Percentiles rank a stretch among this genome's conserved stretches.
phyloP scores from a whole-genome alignment of 1,140 invertebrate genomes.

The Prorops nasuta region DNA sequence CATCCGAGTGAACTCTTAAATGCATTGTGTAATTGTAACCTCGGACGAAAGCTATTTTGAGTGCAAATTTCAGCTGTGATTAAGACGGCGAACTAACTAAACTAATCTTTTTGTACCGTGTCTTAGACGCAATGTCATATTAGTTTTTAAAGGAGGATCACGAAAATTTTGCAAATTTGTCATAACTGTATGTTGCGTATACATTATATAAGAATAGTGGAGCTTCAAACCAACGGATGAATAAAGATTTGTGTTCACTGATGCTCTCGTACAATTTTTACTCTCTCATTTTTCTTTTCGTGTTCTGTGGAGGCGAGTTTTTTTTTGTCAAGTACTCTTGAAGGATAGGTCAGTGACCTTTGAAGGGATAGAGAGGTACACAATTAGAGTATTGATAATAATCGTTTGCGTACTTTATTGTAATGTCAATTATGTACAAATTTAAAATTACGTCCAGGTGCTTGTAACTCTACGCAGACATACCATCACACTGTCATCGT shows the following conservation, averaged over 20 bases:
- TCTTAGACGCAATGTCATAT: slow-evolving; percentile 12
- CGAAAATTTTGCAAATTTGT: slow-evolving; percentile 29
- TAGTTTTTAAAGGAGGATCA: slow-evolving; percentile 19
- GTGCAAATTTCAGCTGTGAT: slow-evolving; percentile 12
- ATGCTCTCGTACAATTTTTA: slow-evolving; percentile 7
- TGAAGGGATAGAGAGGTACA: neutral
- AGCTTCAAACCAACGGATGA: slow-evolving; percentile 28
- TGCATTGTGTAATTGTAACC: neutral
- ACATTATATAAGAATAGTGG: slow-evolving; percentile 21
- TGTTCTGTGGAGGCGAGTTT: too few species aligned
- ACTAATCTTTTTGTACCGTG: slow-evolving; percentile 26
- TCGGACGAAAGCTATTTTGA: slow-evolving; percentile 9
- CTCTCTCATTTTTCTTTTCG: slow-evolving; percentile 11
- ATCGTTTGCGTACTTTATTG: slow-evolving; percentile 45
- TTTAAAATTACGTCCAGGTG: slow-evolving; percentile 43
- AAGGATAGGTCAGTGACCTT: neutral
- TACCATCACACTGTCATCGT: slow-evolving; percentile 16
- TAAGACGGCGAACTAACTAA: slow-evolving; percentile 2
- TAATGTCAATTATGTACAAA: slow-evolving; percentile 53
- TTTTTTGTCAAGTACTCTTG: too few species aligned
- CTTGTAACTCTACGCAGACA: slow-evolving; percentile 25
- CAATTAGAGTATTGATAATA: slow-evolving; percentile 15
- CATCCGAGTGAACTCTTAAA: too few species aligned
- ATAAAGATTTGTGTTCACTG: slow-evolving; percentile 35
- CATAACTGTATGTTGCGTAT: slow-evolving; percentile 24